Conservation (phyloP, 2,113 vertebrate species). For the Nothocercus nigrocapillus region DNA sequence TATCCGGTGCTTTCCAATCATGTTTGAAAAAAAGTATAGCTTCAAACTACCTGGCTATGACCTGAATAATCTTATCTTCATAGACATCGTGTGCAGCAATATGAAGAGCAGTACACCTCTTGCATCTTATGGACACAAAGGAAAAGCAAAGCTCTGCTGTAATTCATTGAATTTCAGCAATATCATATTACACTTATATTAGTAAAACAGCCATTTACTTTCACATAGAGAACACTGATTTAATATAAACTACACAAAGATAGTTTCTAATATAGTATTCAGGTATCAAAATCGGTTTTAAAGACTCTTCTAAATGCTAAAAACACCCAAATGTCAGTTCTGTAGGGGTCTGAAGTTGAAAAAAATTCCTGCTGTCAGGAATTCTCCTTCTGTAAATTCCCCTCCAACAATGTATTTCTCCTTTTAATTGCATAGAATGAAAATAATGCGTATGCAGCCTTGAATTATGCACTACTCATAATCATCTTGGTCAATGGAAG, state of each 20-base stretch:
- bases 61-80: conserved; percentile 38
- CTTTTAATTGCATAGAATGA: neutral
- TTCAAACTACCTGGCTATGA: conserved; percentile 21
- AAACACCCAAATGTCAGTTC: neutral
- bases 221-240: neutral
- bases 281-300: neutral
- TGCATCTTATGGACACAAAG: conserved; percentile 13
- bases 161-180: neutral
- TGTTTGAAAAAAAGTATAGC: conserved; percentile 13
- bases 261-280: neutral
- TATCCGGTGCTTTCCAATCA: neutral
- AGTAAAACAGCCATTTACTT: neutral
- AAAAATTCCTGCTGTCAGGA: accelerated
- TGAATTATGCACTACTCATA: neutral
- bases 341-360: neutral
- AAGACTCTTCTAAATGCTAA: neutral
- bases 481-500: neutral
- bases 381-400: neutral
- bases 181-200: neutral
- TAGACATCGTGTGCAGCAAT: conserved; percentile 27
- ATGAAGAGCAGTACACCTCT: neutral
- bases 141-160: conserved; percentile 14
- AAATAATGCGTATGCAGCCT: neutral
- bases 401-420: neutral
- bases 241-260: neutral